phyloP scores from a whole-genome alignment of 2,888 invertebrate genomes.

The Ormyrus labotus region DNA sequence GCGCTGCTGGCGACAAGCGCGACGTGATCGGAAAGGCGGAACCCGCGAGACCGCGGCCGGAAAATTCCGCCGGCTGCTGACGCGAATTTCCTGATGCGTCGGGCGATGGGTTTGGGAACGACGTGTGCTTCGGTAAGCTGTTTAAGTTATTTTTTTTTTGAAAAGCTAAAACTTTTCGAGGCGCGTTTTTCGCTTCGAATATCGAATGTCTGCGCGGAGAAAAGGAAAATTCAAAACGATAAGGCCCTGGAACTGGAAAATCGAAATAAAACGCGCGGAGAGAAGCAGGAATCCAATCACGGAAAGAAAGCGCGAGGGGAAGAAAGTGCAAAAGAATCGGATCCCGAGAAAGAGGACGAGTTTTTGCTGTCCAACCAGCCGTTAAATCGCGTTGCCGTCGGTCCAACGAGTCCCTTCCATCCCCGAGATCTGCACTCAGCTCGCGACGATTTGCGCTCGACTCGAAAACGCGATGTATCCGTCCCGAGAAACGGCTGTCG shows the following conservation, averaged over 20 bases:
- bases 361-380: slow-evolving; percentile 58
- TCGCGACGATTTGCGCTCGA: slow-evolving; percentile 15
- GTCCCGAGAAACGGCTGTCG: no score
- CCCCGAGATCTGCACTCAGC: background rate
- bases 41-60: background rate
- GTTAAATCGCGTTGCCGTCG: slow-evolving; percentile 64
- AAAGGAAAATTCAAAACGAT: no score
- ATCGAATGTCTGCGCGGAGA: no score
- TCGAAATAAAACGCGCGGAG: background rate
- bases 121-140: background rate
- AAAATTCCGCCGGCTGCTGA: background rate
- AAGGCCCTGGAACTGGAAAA: no score
- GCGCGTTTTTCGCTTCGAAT: no score
- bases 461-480: no score
- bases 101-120: background rate
- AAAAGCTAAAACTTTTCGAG: no score
- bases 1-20: no score
- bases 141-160: no score
- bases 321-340: background rate
- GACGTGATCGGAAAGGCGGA: slow-evolving; percentile 34
- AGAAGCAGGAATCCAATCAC: background rate
- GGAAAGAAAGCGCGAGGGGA: slow-evolving; percentile 47
- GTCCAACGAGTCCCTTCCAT: slow-evolving; percentile 61
- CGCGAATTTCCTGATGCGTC: no score
- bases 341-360: slow-evolving; percentile 36